These are phyloP conservation scores for Loripinus fragilis DNA, from an alignment of 2,888 invertebrate species.

Conservation along the genomic window DNA sequence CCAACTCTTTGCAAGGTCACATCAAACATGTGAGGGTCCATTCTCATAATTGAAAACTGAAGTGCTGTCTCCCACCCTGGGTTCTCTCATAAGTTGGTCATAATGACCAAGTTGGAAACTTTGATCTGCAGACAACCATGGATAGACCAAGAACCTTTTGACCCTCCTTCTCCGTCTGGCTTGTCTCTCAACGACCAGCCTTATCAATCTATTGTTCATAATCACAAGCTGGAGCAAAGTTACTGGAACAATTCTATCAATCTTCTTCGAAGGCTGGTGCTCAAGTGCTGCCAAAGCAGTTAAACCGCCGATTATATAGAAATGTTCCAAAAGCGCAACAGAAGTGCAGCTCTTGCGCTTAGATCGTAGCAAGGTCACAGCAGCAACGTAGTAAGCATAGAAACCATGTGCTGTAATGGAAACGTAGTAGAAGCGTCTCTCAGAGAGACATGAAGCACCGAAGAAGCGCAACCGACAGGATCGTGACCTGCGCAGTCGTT, in stretches of 20 bases:
- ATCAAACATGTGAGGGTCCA: background rate
- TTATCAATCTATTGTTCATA: slow-evolving; percentile 9
- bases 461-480: too few relatives aligned
- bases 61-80: background rate
- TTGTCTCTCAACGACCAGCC: background rate
- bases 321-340: slow-evolving; percentile 7
- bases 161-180: too few relatives aligned
- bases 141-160: background rate
- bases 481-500: too few relatives aligned
- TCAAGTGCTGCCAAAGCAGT: slow-evolving; percentile 13
- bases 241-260: slow-evolving; percentile 14
- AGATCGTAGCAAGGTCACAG: slow-evolving; percentile 6
- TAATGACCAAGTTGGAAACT: too few relatives aligned
- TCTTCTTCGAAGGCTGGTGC: slow-evolving; percentile 13
- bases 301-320: slow-evolving; percentile 19
- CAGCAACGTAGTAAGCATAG: background rate
- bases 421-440: too few relatives aligned
- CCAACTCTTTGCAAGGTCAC: background rate
- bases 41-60: background rate
- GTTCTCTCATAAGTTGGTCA: too few relatives aligned
- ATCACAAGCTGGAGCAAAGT: slow-evolving; percentile 13
- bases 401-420: too few relatives aligned
- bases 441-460: too few relatives aligned
- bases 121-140: background rate
- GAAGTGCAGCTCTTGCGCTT: background rate